These are phyloP conservation scores for Hippoglossus hippoglossus DNA, from an alignment of 2,797 vertebrate genomes.

Conservation along the genomic window DNA sequence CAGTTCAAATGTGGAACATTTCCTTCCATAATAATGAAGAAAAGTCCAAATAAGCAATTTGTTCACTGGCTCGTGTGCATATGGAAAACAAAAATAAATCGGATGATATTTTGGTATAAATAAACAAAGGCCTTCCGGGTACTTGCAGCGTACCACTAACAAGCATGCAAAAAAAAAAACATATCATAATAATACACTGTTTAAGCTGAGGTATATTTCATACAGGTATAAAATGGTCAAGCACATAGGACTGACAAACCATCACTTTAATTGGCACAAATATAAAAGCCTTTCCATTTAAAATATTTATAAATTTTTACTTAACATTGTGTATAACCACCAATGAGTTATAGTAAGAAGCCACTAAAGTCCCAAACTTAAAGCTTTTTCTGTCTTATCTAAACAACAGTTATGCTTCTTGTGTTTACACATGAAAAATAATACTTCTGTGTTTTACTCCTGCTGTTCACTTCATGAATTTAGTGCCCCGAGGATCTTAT, in stretches of 20 bases:
- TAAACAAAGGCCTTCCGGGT: constrained; percentile 27
- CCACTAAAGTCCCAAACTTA: background rate
- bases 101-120: constrained; percentile 25
- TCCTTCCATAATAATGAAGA: too few species aligned
- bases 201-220: background rate
- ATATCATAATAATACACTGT: background rate
- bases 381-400: background rate
- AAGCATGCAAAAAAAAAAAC: constrained; percentile 23
- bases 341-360: background rate
- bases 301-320: background rate
- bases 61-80: constrained; percentile 10
- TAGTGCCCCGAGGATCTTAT: background rate
- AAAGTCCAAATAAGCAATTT: constrained; percentile 47
- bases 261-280: too few species aligned
- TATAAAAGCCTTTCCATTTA: background rate
- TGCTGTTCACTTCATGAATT: background rate
- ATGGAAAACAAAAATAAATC: constrained; percentile 22
- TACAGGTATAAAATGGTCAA: background rate
- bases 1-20: constrained; percentile 15
- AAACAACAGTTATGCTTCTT: background rate
- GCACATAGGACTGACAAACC: too few species aligned
- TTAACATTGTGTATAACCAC: background rate
- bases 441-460: background rate
- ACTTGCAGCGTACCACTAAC: constrained; percentile 21
- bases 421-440: background rate